Percentiles rank a stretch among this genome's conserved stretches.
Evolutionary conservation across 2,113 vertebrate species (phyloP).

Genomic region (Podarcis muralis): DNA sequence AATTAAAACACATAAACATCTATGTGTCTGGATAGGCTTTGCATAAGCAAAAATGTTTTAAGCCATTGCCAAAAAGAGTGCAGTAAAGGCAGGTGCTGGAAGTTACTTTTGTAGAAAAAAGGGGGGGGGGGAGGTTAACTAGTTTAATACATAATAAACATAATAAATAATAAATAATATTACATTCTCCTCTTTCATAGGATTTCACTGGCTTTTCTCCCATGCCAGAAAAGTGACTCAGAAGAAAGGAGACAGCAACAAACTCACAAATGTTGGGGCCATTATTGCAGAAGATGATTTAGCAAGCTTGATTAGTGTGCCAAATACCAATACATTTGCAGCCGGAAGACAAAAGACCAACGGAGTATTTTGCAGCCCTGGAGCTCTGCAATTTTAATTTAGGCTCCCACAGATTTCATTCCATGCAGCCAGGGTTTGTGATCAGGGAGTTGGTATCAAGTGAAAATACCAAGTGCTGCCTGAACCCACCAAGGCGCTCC

Average conservation of each 20-base stretch:
- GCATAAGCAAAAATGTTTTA: no score
- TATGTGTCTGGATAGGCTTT: no score
- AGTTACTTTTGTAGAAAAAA: no score
- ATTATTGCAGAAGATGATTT: neutral
- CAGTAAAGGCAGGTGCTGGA: no score
- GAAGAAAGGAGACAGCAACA: neutral
- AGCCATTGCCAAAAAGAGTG: no score
- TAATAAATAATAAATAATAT: no score
- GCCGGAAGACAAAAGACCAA: neutral
- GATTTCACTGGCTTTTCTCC: no score
- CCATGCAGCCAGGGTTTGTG: constrained; percentile 66
- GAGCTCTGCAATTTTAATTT: constrained; percentile 71
- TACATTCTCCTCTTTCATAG: no score
- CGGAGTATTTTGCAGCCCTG: constrained; percentile 54
- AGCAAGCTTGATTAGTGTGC: constrained; percentile 43
- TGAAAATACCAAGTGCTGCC: constrained; percentile 67
- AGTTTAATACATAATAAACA: no score
- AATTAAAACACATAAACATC: no score
- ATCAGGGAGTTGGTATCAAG: constrained; percentile 72
- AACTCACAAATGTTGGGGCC: neutral
- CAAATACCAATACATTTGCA: constrained; percentile 28
- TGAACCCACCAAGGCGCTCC: constrained; percentile 70
- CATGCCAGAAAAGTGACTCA: no score
- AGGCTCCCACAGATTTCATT: constrained; percentile 73
- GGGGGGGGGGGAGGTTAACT: no score